Conservation (phyloP, 2,797 vertebrate genomes). For the Epinephelus awoara region DNA sequence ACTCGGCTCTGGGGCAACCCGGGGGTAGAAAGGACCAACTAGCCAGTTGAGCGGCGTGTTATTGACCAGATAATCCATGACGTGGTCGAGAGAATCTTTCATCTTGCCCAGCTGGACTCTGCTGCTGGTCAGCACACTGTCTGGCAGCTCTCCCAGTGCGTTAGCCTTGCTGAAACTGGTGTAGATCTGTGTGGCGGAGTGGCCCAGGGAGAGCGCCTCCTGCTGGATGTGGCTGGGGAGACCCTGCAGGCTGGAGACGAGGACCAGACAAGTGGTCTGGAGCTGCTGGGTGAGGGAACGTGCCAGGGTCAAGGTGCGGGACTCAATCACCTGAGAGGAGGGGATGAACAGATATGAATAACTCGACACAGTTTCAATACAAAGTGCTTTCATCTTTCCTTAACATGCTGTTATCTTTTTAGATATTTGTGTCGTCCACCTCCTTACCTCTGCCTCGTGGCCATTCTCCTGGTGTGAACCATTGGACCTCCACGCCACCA, state of each 20-base stretch:
- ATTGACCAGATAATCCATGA: conserved; percentile 97
- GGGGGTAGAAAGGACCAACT: conserved; percentile 96
- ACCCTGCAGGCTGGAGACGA: conserved; percentile 89
- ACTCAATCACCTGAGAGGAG: conserved; percentile 88
- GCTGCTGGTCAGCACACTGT: conserved; percentile 85
- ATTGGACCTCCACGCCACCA: conserved; percentile 87
- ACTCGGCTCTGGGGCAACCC: conserved; percentile 37
- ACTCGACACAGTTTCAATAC: background rate
- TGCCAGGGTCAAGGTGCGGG: conserved; percentile 89
- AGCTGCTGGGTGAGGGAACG: conserved; percentile 91
- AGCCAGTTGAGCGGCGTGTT: conserved; percentile 98
- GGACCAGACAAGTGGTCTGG: conserved; percentile 91
- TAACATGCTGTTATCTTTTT: background rate
- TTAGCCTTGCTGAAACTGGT: conserved; percentile 83
- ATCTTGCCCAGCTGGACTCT: conserved; percentile 90
- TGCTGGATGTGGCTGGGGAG: conserved; percentile 92
- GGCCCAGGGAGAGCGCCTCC: conserved; percentile 85
- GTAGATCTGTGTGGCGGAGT: conserved; percentile 88
- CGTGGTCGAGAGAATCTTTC: conserved; percentile 90
- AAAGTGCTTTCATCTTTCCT: no score
- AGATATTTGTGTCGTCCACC: background rate
- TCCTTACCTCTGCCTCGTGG: conserved; percentile 78
- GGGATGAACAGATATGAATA: background rate
- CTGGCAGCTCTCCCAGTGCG: conserved; percentile 88
- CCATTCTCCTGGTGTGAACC: conserved; percentile 72